Conservation (phyloP, 1,140 invertebrate genomes). For the Liolophura sinensis region DNA sequence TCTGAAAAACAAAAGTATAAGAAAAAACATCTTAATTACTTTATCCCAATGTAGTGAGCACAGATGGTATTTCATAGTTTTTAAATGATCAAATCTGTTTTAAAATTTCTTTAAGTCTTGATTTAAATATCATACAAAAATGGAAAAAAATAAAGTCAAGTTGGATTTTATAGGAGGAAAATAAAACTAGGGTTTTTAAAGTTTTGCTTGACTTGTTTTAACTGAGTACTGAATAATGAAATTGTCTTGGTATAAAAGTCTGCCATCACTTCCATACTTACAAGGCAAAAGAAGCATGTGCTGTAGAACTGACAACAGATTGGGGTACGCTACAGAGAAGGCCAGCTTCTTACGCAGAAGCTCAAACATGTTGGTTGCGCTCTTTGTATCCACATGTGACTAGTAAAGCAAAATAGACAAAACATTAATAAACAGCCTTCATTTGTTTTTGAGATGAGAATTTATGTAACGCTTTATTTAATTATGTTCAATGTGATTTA, state of each 20-base stretch:
- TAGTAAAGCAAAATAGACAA: slow-evolving; percentile 22
- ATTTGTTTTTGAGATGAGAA: neutral
- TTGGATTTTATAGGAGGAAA: too few relatives aligned
- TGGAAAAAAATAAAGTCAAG: too few relatives aligned
- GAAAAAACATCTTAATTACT: neutral
- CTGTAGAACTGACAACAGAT: slow-evolving; percentile 88
- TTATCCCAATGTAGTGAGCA: neutral
- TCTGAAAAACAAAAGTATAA: slow-evolving; percentile 58
- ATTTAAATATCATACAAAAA: too few relatives aligned
- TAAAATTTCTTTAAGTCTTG: too few relatives aligned
- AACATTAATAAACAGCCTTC: neutral
- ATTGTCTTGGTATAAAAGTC: too few relatives aligned
- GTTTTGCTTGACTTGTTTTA: too few relatives aligned
- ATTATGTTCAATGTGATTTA: neutral
- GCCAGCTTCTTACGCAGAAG: slow-evolving; percentile 85
- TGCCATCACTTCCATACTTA: too few relatives aligned
- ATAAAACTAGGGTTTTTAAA: too few relatives aligned
- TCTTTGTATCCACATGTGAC: slow-evolving; percentile 90
- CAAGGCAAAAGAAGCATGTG: slow-evolving; percentile 89
- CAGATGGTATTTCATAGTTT: too few relatives aligned
- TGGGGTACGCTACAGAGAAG: slow-evolving; percentile 90
- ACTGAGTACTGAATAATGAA: too few relatives aligned
- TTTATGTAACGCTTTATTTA: neutral
- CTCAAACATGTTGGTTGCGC: slow-evolving; percentile 92
- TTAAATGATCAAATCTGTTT: too few relatives aligned